Evolutionary conservation across 2,797 vertebrate species (phyloP).

Genomic region (Nothura maculosa): DNA sequence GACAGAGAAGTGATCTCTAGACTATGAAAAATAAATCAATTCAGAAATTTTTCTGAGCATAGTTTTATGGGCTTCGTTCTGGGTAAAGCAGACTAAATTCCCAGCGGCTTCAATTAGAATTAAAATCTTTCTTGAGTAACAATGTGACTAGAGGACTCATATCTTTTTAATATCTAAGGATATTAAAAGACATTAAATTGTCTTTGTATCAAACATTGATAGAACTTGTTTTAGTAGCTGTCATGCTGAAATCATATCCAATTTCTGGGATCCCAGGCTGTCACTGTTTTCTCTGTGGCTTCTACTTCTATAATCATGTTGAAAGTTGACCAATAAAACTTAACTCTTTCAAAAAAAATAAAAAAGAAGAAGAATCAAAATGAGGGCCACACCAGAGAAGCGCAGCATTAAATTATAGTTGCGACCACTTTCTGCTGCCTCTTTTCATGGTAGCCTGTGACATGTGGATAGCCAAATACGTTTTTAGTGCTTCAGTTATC

Average conservation of each 20-base stretch:
- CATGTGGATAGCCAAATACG: fast-evolving
- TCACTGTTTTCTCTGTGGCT: not conserved
- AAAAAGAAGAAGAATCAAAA: not conserved
- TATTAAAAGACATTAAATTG: not conserved
- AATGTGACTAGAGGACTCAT: not conserved
- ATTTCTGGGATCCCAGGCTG: not conserved
- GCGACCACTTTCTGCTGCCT: not conserved
- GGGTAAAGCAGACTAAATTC: not conserved
- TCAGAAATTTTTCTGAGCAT: not conserved
- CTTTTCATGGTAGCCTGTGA: not conserved
- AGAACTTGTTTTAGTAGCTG: not conserved
- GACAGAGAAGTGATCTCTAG: not conserved
- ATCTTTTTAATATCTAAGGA: not conserved
- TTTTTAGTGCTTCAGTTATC: not conserved
- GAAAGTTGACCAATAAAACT: not conserved
- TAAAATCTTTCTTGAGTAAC: not conserved
- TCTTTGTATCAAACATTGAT: not conserved
- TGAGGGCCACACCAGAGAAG: not conserved
- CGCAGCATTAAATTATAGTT: not conserved
- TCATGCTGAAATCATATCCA: not conserved
- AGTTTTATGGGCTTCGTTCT: not conserved
- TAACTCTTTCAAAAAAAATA: not conserved
- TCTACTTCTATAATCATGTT: not conserved
- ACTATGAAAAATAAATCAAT: not conserved
- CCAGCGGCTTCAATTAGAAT: not conserved